Evolutionary conservation across 2,113 vertebrate genomes (phyloP).

Genomic region (Ia io): DNA sequence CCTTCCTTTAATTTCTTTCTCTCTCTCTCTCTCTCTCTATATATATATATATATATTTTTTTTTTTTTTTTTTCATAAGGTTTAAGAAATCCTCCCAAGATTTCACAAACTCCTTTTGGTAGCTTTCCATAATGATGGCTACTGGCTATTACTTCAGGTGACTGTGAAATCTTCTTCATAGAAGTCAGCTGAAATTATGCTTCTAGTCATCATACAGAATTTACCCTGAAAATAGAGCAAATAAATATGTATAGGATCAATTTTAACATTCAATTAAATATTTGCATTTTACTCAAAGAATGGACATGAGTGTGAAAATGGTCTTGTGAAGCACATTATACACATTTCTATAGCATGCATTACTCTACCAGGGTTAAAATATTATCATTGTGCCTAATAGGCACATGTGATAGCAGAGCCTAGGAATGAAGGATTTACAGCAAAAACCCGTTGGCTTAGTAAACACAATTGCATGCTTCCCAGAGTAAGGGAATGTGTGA

Average conservation of each 20-base stretch:
- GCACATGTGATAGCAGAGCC: background rate
- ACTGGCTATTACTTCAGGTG: slow-evolving; percentile 37
- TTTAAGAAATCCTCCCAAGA: slow-evolving; percentile 51
- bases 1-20: slow-evolving; percentile 39
- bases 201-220: background rate
- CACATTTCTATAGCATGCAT: slow-evolving; percentile 1
- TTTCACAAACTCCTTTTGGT: slow-evolving; percentile 36
- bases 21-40: background rate
- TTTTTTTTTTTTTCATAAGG: slow-evolving; percentile 2
- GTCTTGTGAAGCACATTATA: slow-evolving; percentile 22
- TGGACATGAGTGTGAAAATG: slow-evolving; percentile 37
- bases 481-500: slow-evolving; percentile 21
- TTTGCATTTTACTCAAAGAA: slow-evolving; percentile 61
- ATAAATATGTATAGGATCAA: slow-evolving; percentile 62
- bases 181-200: slow-evolving; percentile 43
- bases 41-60: no score
- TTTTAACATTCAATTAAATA: slow-evolving; percentile 65
- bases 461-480: slow-evolving; percentile 48
- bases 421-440: slow-evolving; percentile 47
- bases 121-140: slow-evolving; percentile 42
- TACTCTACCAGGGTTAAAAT: background rate
- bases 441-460: slow-evolving; percentile 57
- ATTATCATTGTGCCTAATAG: slow-evolving; percentile 41
- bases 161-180: slow-evolving; percentile 27
- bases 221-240: slow-evolving; percentile 42